Base-by-base conservation (phyloP, 92 coral and sea anemone species). In the Siderastrea siderea region DNA sequence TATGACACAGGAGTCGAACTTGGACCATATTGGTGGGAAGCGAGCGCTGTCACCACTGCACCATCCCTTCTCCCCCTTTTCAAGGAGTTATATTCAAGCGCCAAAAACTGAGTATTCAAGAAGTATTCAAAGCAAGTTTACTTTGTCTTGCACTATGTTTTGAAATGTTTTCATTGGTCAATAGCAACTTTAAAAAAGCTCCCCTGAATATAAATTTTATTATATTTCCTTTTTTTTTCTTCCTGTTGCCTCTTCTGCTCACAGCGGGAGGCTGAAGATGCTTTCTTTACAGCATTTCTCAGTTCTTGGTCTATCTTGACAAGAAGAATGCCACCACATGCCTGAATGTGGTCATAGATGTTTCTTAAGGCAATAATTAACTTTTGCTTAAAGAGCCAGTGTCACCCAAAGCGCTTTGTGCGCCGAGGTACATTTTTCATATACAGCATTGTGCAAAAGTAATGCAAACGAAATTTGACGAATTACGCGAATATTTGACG, bases 241-340 rank as follows among this genome's bases (percentile, higher is more conserved):
- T 87, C 78, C 77, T 92, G 84, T 74, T 93, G 88, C 84, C 81
- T 82, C 73, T 70, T 82, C 70, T 53, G 88, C 94, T 92, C 91
- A 78, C 64, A 44, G 69, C 89, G 74, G 68, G 17, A 89, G 67
- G 61, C 71, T 45, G 94, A 93, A 47, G 95, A 90, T 12, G 92
- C 93, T 54, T 26, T 90, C 83, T 82, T 93, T 17, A 82, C 94
- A 19, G 96, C 92, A 90, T 93, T 95, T 84, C 94, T 79, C 45
- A 92, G 91, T 81, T 78, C 86, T 84, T 90, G 92, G 66, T 90
- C 93, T 55, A 95, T 93, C 72, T 75, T 60, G 61, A 95, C 93
- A 83, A 92, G 83, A 2, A 88, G 63, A 48, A 93, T 88, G 17
- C 94, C 92, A 11, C 98, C 94, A 53, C 80, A 50, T 80, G 80